Evolutionary conservation across 2,113 vertebrate genomes (phyloP).

Genomic region (Crotalus viridis): DNA sequence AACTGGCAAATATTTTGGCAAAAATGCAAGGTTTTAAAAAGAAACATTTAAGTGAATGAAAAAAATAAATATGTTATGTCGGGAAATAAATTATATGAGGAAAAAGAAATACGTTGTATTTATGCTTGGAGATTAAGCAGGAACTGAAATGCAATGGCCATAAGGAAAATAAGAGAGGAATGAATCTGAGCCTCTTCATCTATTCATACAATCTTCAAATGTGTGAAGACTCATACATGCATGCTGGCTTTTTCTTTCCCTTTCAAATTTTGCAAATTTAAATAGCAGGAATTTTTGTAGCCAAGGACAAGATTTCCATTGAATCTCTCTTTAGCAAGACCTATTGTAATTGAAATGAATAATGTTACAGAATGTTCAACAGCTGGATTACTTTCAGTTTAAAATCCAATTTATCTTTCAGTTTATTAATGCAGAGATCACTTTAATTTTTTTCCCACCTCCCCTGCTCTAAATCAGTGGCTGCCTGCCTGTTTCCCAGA

Average conservation of each 20-base stretch:
- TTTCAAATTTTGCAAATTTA: background rate
- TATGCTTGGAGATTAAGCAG: background rate
- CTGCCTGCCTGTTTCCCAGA: background rate
- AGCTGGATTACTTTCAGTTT: background rate
- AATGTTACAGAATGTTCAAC: background rate
- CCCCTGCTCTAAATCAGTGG: background rate
- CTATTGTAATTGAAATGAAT: background rate
- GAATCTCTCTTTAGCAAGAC: background rate
- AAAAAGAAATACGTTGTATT: background rate
- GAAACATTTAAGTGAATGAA: conserved; percentile 12
- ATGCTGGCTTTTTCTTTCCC: background rate
- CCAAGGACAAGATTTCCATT: background rate
- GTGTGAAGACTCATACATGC: background rate
- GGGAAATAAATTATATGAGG: background rate
- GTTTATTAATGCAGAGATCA: background rate
- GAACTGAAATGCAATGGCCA: background rate
- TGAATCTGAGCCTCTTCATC: background rate
- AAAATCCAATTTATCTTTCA: background rate
- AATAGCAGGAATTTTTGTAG: background rate
- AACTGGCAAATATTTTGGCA: background rate
- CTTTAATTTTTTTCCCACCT: background rate
- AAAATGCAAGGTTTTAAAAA: background rate
- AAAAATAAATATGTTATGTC: background rate
- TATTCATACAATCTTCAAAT: background rate
- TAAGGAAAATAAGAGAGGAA: background rate